Percentiles rank a stretch among this genome's conserved stretches.
These are phyloP conservation scores for Tinamus guttatus DNA, from an alignment of 2,113 vertebrate genomes.

Conservation along the genomic window DNA sequence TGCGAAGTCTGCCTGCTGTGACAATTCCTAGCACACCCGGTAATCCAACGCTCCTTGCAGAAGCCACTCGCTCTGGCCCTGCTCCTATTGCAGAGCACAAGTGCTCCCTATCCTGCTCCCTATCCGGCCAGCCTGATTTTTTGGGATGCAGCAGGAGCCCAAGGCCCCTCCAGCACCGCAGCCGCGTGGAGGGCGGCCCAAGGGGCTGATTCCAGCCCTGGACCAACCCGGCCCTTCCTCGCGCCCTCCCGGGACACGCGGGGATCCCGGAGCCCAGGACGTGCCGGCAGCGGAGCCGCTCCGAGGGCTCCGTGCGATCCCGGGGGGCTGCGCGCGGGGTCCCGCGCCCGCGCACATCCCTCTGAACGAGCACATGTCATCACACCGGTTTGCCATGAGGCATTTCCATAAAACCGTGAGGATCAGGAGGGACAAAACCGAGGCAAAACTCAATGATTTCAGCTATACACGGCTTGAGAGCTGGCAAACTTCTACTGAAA, in stretches of 20 bases:
- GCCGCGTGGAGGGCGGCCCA: background rate
- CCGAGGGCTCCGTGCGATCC: no score
- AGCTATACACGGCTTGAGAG: background rate
- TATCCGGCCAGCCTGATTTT: background rate
- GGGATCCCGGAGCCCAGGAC: no score
- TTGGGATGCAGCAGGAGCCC: background rate
- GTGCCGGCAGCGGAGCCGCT: no score
- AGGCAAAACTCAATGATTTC: background rate
- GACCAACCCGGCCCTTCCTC: no score
- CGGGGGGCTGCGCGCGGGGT: no score
- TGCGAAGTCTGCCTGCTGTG: background rate
- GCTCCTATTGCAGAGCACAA: background rate
- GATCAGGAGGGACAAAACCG: rapidly evolving
- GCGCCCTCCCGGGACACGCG: no score
- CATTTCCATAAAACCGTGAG: background rate
- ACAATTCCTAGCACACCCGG: background rate
- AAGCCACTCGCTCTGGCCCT: background rate
- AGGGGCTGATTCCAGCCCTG: no score
- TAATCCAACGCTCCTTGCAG: background rate
- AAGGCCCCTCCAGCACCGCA: background rate
- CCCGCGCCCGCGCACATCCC: no score
- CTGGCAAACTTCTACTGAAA: background rate
- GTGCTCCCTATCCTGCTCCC: background rate
- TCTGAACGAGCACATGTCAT: background rate
- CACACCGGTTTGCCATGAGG: background rate